Conservation (phyloP, 2,797 vertebrate species). For the Mus caroli region DNA sequence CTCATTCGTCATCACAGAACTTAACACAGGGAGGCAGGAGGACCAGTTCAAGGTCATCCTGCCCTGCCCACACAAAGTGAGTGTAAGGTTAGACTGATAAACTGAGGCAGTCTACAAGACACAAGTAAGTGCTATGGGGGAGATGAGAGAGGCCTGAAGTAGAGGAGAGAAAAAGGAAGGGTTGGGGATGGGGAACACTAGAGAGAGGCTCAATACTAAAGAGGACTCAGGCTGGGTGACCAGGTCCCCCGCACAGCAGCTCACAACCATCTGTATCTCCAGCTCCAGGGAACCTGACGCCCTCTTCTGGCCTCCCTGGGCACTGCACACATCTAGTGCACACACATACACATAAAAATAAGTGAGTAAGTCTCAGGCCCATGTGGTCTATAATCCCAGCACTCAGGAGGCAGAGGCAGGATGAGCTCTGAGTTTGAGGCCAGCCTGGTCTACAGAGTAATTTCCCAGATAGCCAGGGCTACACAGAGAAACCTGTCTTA, state of each 20-base stretch:
- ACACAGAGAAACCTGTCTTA: neutral
- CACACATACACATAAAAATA: neutral
- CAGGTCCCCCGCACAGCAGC: neutral
- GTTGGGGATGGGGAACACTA: neutral
- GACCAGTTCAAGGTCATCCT: neutral
- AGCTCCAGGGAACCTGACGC: neutral
- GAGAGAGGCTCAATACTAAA: neutral
- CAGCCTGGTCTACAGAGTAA: neutral
- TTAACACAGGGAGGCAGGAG: neutral
- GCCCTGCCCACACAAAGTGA: neutral
- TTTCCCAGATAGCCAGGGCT: neutral
- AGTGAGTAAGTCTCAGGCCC: neutral
- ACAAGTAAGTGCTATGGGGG: too few species aligned
- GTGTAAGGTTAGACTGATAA: neutral
- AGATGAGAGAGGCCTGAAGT: neutral
- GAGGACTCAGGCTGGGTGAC: neutral
- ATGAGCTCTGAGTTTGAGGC: neutral
- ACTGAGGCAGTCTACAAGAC: neutral
- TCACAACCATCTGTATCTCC: neutral
- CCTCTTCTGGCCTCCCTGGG: neutral
- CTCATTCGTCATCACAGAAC: neutral
- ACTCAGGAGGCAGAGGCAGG: neutral
- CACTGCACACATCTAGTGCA: neutral
- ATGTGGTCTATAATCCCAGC: neutral
- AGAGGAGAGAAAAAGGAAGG: too few species aligned